Conservation (phyloP, 1,140 invertebrate genomes). For the Zaprionus nigranus region DNA sequence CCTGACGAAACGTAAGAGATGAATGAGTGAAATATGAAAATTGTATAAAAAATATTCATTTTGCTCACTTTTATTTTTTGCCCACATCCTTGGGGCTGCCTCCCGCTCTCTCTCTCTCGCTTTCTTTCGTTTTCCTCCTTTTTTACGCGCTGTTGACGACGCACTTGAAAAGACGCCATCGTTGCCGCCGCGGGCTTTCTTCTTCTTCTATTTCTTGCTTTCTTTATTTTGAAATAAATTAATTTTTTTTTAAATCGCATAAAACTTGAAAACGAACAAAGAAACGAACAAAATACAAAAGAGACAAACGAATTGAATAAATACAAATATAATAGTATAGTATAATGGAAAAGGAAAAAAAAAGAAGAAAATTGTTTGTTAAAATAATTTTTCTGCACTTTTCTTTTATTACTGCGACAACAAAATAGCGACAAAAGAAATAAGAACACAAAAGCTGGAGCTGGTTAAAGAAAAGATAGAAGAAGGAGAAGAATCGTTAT, state of each 20-base stretch:
- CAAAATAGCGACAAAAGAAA: conserved; percentile 63
- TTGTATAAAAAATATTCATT: conserved; percentile 22
- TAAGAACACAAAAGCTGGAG: conserved; percentile 66
- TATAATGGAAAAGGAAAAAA: not conserved
- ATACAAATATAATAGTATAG: conserved; percentile 3
- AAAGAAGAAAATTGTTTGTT: conserved; percentile 34
- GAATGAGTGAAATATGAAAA: conserved; percentile 25
- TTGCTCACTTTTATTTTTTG: conserved; percentile 10
- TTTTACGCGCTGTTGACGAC: conserved; percentile 12
- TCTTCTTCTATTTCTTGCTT: conserved; percentile 34
- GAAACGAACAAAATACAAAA: conserved; percentile 4
- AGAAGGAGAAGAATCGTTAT: conserved; percentile 49
- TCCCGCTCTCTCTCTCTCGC: not conserved
- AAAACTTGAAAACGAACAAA: conserved; percentile 24
- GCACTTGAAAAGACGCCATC: conserved; percentile 40
- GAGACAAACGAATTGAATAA: conserved; percentile 17
- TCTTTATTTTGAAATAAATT: conserved; percentile 52
- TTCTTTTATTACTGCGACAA: conserved; percentile 32
- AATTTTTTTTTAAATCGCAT: conserved; percentile 70
- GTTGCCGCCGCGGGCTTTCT: conserved; percentile 43
- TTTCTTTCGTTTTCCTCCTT: conserved; percentile 6
- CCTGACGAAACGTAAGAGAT: conserved; percentile 26
- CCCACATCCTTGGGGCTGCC: conserved; percentile 30
- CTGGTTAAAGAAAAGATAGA: conserved; percentile 49
- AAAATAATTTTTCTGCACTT: conserved; percentile 48